Base-by-base conservation (phyloP, 2,797 vertebrate species). In the Vespertilio murinus region DNA sequence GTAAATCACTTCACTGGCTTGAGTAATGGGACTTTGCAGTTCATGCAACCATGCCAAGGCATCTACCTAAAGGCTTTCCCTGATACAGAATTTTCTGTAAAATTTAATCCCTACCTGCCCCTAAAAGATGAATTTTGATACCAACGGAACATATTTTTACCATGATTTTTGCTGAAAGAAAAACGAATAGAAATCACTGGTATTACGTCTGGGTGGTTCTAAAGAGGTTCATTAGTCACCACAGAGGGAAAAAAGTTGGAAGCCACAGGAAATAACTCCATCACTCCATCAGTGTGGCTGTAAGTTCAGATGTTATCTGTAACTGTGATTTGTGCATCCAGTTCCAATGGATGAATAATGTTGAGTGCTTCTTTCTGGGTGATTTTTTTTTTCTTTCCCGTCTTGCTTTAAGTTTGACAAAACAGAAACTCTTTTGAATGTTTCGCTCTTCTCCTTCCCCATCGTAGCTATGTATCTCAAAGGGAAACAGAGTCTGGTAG, bases 1-100 rank as follows among this genome's bases (percentile, higher is more conserved):
- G 7, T 80, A 96, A 95, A 97, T 97, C 96, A 93, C 59, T 92
- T 96, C 85, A 56, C 69, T 73, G 89, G 42, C 45, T 97, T 92
- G 97, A 97, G 95, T 93, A 97, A 96, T 75, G 65, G 81, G 84
- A 88, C 59, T 95, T 95, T 97, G 94, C 78, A 77, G 84, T 95
- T 95, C 90, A 90, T 45, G 49, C 95, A 96, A 83, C 8, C 40
- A 14, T 92, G 54, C 75, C 92, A 88, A 65, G 91, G 67, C 74
- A 95, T 73, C 54, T n/a, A 95, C 77, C 54, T 28, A 96, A 75
- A 90, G 16, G 80, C 71, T 97, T 95, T 92, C 92, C 94, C 1
- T 45, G 93, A 96, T 92, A 95, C 25, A 90, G 78, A 96, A 85
- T 94, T 91, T 93, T 88, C 78, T 89, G 22, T 92, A 96, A 79